Evolutionary conservation across 2,797 vertebrate species (phyloP).

Genomic region (Loris lydekkerianus): DNA sequence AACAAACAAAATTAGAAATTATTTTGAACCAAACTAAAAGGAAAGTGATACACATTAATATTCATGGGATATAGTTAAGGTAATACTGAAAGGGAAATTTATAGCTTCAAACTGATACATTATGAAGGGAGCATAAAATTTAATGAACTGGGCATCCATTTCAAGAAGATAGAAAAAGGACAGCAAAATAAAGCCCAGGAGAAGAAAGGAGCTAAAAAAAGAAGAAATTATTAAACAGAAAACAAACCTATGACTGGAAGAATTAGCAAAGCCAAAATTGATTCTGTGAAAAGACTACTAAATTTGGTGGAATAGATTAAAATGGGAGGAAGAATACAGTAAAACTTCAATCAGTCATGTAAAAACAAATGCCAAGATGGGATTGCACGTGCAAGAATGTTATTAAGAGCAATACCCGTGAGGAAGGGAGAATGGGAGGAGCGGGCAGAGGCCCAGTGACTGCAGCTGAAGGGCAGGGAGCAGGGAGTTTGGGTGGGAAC

Average conservation of each 20-base stretch:
- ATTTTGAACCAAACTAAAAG: background rate
- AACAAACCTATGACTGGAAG: background rate
- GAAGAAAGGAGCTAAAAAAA: background rate
- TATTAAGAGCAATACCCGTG: background rate
- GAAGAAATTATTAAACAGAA: background rate
- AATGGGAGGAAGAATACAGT: background rate
- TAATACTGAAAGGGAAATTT: background rate
- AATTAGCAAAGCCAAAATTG: background rate
- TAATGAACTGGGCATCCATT: background rate
- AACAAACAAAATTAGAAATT: background rate
- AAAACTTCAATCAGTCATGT: background rate
- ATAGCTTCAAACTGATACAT: background rate
- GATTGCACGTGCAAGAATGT: background rate
- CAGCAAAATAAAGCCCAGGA: background rate
- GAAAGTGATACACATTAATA: background rate
- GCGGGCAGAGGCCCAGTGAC: background rate
- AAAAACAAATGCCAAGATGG: background rate
- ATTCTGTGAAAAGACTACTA: background rate
- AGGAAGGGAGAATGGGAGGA: no score
- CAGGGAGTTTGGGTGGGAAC: background rate
- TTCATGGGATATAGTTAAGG: background rate
- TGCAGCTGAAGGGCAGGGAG: background rate
- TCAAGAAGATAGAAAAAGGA: background rate
- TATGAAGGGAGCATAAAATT: background rate
- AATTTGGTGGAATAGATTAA: background rate